A percentile compares a stretch with the other conserved stretches of the same genome.
Evolutionary conservation across 2,113 vertebrate genomes (phyloP).

Genomic region (Ctenodactylus gundi): DNA sequence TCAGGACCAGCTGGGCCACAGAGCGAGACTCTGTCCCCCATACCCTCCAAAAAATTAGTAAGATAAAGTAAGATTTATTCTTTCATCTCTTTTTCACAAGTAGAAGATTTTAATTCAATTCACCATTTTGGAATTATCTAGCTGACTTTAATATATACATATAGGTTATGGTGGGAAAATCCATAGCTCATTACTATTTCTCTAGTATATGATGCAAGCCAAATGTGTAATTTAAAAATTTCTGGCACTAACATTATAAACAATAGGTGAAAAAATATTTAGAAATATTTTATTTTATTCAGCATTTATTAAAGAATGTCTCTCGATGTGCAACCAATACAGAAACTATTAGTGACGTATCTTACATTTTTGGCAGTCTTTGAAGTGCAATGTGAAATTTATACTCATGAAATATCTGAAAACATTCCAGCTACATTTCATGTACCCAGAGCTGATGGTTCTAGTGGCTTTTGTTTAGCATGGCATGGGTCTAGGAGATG

Average conservation of each 20-base stretch:
- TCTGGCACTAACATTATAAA: background rate
- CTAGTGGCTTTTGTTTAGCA: background rate
- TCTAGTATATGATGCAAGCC: background rate
- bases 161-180: too few species aligned
- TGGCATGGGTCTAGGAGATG: background rate
- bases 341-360: background rate
- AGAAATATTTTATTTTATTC: background rate
- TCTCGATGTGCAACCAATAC: background rate
- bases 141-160: background rate
- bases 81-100: rapidly evolving
- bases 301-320: background rate
- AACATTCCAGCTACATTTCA: background rate
- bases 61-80: too few species aligned
- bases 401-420: background rate
- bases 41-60: too few species aligned
- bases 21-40: too few species aligned
- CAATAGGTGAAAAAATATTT: background rate
- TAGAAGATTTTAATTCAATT: background rate
- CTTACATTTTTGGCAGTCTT: background rate
- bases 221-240: background rate
- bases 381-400: background rate
- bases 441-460: background rate
- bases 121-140: background rate
- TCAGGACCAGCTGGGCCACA: too few species aligned
- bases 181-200: background rate